Evolutionary conservation across 2,888 invertebrate species (phyloP), one percentile per base, ranked within the genome.

Genomic region (Idaea biselata): DNA sequence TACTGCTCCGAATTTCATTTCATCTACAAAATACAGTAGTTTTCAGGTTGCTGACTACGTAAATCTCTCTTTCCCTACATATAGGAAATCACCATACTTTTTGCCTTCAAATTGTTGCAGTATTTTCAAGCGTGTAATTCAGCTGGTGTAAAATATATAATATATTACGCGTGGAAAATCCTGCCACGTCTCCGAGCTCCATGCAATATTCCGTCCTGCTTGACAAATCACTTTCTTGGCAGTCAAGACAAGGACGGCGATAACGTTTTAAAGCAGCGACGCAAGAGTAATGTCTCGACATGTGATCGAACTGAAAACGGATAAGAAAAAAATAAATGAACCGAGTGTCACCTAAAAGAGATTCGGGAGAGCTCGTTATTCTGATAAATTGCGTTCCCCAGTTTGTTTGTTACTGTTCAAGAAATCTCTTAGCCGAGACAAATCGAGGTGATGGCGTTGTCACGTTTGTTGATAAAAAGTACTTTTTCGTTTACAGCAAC

Each of bases 291-390:
- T 86, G 83, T 81, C 81, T 72, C 80, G 74, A 86, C 85, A 86
- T 87, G 89, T 89, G 90, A 90, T 88, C 84, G 86, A 85, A 84
- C 78, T 80, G 82, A 81, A 64, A 88, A 87, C 80, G 88, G 88
- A 87, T 89, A 87, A 89, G 88, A 88, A 87, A 89, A 87, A 88
- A 87, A 89, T 86, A 89, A 89, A 90, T 90, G 90, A 89, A 88
- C 86, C 85, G 76, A 81, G 83, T 83, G 89, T 86, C 89, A 87
- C 88, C 84, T 80, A 86, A 84, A 85, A 80, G 87, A 88, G 88
- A 89, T 89, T 89, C 85, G 84, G 83, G 84, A 88, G 88, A 87
- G 84, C 87, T 90, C 90, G 84, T 91, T 90, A 88, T 86, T 82
- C 88, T 88, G 87, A 90, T 89, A 89, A 89, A 90, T 88, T 87